These are phyloP conservation scores for Oxygymnocypris stewartii DNA, from an alignment of 2,113 vertebrate species.

Conservation along the genomic window DNA sequence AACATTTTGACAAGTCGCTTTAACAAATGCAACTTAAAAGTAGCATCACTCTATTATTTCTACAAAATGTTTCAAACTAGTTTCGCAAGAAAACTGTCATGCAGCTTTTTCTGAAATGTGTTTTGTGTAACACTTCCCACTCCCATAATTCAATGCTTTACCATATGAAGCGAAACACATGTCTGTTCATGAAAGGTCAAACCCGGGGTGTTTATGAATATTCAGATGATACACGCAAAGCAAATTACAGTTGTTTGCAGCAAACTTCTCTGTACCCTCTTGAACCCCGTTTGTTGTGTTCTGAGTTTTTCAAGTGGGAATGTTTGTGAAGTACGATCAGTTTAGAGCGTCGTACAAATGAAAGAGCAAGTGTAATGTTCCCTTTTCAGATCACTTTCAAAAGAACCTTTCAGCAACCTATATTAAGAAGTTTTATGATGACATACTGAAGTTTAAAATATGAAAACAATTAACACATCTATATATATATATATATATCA, in stretches of 20 bases:
- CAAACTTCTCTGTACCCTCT: conserved; percentile 51
- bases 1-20: conserved; percentile 8
- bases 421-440: neutral
- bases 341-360: conserved; percentile 37
- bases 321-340: conserved; percentile 47
- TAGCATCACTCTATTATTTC: neutral
- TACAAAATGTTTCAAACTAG: neutral
- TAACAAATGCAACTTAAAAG: conserved; percentile 10
- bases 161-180: conserved; percentile 36
- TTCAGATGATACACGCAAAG: conserved; percentile 53
- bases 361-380: conserved; percentile 17
- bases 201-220: conserved; percentile 55
- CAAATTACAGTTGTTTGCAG: conserved; percentile 55
- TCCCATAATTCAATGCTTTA: conserved; percentile 8
- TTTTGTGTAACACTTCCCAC: conserved; percentile 4
- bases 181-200: conserved; percentile 49
- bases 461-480: neutral
- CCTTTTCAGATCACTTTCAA: conserved; percentile 5
- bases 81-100: neutral
- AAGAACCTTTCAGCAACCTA: neutral
- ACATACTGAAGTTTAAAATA: neutral
- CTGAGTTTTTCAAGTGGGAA: conserved; percentile 48
- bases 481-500: neutral
- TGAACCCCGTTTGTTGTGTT: conserved; percentile 54
- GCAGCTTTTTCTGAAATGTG: neutral